Conservation (phyloP, 2,888 invertebrate genomes). For the Plebejus melissa region DNA sequence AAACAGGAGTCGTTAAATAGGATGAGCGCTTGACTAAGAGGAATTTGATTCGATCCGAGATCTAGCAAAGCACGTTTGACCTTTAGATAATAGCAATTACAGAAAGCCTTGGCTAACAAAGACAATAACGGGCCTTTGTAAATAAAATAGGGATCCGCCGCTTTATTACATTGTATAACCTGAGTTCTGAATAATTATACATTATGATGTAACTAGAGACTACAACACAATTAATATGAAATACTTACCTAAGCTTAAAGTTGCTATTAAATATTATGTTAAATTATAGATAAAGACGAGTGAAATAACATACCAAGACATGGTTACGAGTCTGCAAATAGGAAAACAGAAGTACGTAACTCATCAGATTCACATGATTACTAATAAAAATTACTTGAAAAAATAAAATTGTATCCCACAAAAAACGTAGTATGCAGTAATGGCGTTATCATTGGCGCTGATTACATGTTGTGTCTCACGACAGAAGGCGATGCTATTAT, state of each 20-base stretch:
- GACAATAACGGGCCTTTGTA: constrained; percentile 37
- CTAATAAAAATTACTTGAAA: constrained; percentile 52
- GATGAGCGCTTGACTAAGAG: constrained; percentile 36
- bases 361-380: constrained; percentile 39
- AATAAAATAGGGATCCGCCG: constrained; percentile 33
- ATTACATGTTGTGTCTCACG: constrained; percentile 65
- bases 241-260: too few relatives aligned
- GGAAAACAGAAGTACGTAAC: not conserved
- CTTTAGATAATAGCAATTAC: constrained; percentile 42
- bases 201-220: not conserved
- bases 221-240: not conserved
- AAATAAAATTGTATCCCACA: constrained; percentile 51
- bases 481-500: constrained; percentile 75
- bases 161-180: constrained; percentile 24
- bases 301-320: not conserved
- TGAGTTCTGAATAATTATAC: not conserved
- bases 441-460: constrained; percentile 69
- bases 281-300: not conserved
- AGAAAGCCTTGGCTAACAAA: constrained; percentile 38
- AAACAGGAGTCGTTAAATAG: constrained; percentile 35
- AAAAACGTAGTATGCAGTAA: constrained; percentile 57
- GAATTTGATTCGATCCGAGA: constrained; percentile 40
- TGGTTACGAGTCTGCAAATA: not conserved
- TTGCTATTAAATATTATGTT: too few relatives aligned
- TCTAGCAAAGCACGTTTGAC: constrained; percentile 41